Evolutionary conservation across 2,113 vertebrate genomes (phyloP).

Genomic region (Cyphomyrus discorhynchus): DNA sequence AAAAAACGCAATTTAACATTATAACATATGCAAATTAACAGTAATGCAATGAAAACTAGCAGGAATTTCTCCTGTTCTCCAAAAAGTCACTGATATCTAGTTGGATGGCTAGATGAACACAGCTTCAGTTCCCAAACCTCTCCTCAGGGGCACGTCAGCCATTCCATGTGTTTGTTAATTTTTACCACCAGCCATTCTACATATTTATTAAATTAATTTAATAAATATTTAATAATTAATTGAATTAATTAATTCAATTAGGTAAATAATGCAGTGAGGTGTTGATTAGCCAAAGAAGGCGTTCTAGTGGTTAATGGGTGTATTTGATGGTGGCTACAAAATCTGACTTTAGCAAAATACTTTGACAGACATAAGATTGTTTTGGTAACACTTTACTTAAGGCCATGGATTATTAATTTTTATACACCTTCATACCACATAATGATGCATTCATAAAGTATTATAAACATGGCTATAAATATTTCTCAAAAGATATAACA

Average conservation of each 20-base stretch:
- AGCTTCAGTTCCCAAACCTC: background rate
- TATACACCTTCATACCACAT: too few relatives aligned
- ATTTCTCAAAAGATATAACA: too few relatives aligned
- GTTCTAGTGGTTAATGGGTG: background rate
- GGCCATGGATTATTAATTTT: too few relatives aligned
- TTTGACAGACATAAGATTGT: too few relatives aligned
- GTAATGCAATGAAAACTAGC: background rate
- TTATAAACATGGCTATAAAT: too few relatives aligned
- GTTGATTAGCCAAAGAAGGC: background rate
- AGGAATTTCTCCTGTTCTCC: background rate
- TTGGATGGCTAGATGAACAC: background rate
- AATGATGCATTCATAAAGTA: too few relatives aligned
- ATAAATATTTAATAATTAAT: too few relatives aligned
- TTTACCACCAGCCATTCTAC: background rate
- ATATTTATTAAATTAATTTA: background rate
- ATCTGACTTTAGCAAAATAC: background rate
- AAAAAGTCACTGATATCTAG: background rate
- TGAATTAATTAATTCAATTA: background rate
- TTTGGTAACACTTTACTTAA: too few relatives aligned
- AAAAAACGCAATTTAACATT: background rate
- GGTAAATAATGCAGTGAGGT: background rate
- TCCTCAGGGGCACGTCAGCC: background rate
- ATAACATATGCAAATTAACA: background rate
- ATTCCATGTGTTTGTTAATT: background rate
- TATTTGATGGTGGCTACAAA: background rate